Base-by-base conservation (phyloP, 2,113 vertebrate genomes). In the Pao palembangensis region DNA sequence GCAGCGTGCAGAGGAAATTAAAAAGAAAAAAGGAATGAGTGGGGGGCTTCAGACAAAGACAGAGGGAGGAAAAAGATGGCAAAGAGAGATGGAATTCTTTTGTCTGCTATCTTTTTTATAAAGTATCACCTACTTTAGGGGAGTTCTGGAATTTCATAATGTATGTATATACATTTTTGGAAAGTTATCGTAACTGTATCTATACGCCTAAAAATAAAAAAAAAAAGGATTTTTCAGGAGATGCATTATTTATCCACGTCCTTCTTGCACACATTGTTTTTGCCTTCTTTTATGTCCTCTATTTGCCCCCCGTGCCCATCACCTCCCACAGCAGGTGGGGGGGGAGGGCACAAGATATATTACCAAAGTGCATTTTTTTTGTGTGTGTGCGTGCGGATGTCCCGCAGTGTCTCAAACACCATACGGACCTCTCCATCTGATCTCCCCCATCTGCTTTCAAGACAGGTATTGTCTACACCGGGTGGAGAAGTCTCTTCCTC, bases 391-490 rank as follows among this genome's bases (percentile, higher is more conserved):
- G 60, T 50, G 55, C 72, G 10, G 38, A 21, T 69, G 77, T 73
- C 79, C 68, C 67, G 51, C 41, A 11, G 67, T 53, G 60, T 52
- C 76, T 61, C 11, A 47, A 46, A 51, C 68, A 71, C 67, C 76
- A 75, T 58, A 67, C 69, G 71, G 76, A 49, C 68, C 63, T 66
- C 54, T 68, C 57, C 48, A 67, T 78, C 79, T 84, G 81, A 86
- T 86, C 61, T 60, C 54, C 60, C 74, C 75, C 82, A 84, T 88
- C 84, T 88, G 85, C 75, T 85, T 75, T 66, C 76, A 77, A 84
- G 83, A 84, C 83, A 84, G 79, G 72, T 80, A 73, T 52, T 60
- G 81, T 82, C 71, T 76, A 55, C 67, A 74, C 69, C 66, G 65
- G 47, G 67, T 64, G 72, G 66, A 77, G 63, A 79, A 58, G 69